These are phyloP conservation scores for Drosophila pseudotalamancana DNA, from an alignment of 2,888 invertebrate genomes.

Conservation along the genomic window DNA sequence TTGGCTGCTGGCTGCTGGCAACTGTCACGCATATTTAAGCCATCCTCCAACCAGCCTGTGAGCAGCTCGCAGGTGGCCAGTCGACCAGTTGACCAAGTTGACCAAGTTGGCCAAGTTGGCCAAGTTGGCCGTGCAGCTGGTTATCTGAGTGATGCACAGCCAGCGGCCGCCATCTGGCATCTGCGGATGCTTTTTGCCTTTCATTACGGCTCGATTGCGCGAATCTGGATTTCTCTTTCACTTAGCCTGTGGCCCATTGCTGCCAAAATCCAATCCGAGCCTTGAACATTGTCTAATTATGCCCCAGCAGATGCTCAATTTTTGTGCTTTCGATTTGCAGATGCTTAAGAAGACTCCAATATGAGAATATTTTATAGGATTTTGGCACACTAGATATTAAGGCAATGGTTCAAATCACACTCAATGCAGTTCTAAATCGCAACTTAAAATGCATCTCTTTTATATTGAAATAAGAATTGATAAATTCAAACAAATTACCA, in stretches of 20 bases:
- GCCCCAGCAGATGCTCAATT: background rate
- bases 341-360: background rate
- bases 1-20: background rate
- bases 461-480: too few relatives aligned
- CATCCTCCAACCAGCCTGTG: background rate
- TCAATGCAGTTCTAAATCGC: too few relatives aligned
- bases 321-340: too few relatives aligned
- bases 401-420: too few relatives aligned
- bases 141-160: conserved; percentile 8
- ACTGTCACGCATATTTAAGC: conserved; percentile 55
- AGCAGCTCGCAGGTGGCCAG: conserved; percentile 30
- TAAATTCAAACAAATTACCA: background rate
- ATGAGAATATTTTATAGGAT: too few relatives aligned
- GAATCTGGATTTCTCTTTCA: conserved; percentile 21
- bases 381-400: too few relatives aligned
- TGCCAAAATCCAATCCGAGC: background rate
- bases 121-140: conserved; percentile 1
- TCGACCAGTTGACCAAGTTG: conserved; percentile 17
- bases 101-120: too few relatives aligned
- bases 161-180: background rate
- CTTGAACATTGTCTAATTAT: background rate
- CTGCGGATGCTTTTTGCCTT: background rate
- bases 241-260: background rate
- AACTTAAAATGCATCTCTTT: too few relatives aligned
- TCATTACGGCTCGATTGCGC: conserved; percentile 6